Base-by-base conservation (phyloP, 1,140 invertebrate species). In the Battus philenor region DNA sequence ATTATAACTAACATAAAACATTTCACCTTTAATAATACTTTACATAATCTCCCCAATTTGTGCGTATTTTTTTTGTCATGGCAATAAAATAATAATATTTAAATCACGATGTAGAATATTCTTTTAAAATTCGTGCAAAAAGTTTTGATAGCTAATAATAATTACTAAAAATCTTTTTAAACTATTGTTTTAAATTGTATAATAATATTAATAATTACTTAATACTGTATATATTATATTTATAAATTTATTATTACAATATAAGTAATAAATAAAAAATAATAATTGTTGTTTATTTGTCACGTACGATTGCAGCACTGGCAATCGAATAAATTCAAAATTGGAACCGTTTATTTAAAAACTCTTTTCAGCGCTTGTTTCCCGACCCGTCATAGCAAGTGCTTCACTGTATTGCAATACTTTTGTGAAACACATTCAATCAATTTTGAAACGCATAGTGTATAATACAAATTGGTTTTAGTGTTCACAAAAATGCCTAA, bases 401-500 rank as follows among this genome's bases (percentile, higher is more conserved):
- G 24, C 38, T 2, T 16, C 29, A 41, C 38, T 17, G 38, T 41
- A 41, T 27, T 41, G 29, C 12, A n/a, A n/a, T n/a, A n/a, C n/a
- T 27, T 27, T 41, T 41, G 7, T 29, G 16, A 17, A 1, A 24
- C 24, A 41, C 12, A 27, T 41, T 26, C 13, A 6, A 13, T 41
- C 9, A 12, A 29, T 27, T 41, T 27, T 29, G 9, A 39, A 29
- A n/a, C n/a, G 18, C 2, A 20, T 20, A 3, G 18, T 20, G 6
- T 13, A 13, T 39, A 26, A n/a, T 7, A 38, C 0, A n/a, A n/a
- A n/a, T 2, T n/a, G 22, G 4, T 49, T 45, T 20, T 44, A 15
- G 10, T 44, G 27, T 34, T 36, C 45, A 24, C 36, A 56, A n/a
- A 31, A 36, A 79, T 81, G 77, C 77, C 77, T 38, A 75, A 58